These are phyloP conservation scores for Phoeniculus purpureus DNA, from an alignment of 2,797 vertebrate genomes.

Conservation along the genomic window DNA sequence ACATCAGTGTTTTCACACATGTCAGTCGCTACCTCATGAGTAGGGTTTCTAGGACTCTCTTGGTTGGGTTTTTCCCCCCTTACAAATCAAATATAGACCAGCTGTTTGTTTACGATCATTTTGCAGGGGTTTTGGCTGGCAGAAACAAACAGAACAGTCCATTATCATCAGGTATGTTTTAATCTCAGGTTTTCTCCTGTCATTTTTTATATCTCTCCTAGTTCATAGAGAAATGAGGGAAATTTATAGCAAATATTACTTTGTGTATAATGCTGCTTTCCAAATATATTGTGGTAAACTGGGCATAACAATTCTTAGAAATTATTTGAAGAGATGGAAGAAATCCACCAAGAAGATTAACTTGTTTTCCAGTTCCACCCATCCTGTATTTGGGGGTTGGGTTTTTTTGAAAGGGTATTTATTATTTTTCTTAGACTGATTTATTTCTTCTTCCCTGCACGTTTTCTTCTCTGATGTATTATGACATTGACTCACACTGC, in stretches of 20 bases:
- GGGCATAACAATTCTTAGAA: neutral
- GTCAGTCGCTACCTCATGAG: neutral
- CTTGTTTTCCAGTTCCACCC: neutral
- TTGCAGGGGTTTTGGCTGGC: neutral
- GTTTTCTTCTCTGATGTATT: neutral
- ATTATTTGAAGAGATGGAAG: neutral
- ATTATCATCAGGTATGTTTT: neutral
- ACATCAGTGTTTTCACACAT: neutral
- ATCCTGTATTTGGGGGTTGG: neutral
- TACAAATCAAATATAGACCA: neutral
- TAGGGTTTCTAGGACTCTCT: neutral
- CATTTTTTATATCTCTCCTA: neutral
- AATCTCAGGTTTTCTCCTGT: neutral
- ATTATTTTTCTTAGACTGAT: neutral
- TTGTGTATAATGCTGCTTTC: neutral
- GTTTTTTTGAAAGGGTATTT: neutral
- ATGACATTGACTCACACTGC: neutral
- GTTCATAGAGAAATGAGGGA: neutral
- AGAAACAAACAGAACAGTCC: neutral
- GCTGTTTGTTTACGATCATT: neutral
- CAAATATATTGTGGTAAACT: neutral
- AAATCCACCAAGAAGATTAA: neutral
- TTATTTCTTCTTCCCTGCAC: neutral
- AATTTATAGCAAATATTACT: neutral
- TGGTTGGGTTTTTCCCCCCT: fast-evolving